phyloP scores from a whole-genome alignment of 2,797 vertebrate species.

The Acipenser oxyrinchus region DNA sequence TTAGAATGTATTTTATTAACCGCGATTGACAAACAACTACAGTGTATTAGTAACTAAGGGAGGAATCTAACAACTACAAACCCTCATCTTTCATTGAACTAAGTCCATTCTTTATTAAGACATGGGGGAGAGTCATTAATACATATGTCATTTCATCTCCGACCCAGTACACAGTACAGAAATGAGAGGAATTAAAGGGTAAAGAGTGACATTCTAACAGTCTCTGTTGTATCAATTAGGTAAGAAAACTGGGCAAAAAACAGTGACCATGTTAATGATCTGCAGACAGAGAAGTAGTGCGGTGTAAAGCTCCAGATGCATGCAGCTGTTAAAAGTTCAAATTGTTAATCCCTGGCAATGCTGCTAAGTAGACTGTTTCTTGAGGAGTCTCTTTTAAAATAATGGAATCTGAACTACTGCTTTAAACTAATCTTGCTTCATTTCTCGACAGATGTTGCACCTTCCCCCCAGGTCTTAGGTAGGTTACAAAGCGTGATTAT shows the following conservation, averaged over 20 bases:
- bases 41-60: too few species aligned
- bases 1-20: too few species aligned
- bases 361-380: constrained; percentile 15
- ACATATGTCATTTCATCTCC: too few species aligned
- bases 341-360: constrained; percentile 49
- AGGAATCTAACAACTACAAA: too few species aligned
- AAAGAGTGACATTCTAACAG: constrained; percentile 20
- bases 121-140: too few species aligned
- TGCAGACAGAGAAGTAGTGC: constrained; percentile 59
- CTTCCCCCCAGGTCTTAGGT: too few species aligned
- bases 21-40: too few species aligned
- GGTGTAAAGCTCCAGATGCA: constrained; percentile 65
- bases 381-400: neutral
- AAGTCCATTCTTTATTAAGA: too few species aligned
- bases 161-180: too few species aligned
- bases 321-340: constrained; percentile 74
- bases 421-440: neutral
- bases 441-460: neutral
- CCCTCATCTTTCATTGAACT: too few species aligned
- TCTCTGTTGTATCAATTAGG: constrained; percentile 41
- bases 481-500: too few species aligned
- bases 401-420: neutral
- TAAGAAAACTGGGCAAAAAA: constrained; percentile 41
- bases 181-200: constrained; percentile 2
- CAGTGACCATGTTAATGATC: constrained; percentile 52